Evolutionary conservation across 1,140 invertebrate species (phyloP).

Genomic region (Choristoneura fumiferana): DNA sequence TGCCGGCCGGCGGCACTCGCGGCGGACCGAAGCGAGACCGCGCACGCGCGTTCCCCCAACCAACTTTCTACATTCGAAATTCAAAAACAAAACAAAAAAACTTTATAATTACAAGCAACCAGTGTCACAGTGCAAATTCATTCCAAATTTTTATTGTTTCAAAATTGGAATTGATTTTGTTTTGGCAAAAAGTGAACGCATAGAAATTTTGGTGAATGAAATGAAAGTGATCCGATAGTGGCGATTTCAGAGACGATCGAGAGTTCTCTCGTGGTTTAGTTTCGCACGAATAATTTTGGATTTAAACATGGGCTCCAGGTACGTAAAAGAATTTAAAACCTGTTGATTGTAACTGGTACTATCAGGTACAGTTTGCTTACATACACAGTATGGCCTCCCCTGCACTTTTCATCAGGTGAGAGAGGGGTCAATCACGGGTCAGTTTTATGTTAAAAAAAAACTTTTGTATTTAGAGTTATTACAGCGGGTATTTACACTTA

Average conservation of each 20-base stretch:
- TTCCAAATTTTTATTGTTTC: not conserved
- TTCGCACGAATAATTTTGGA: not conserved
- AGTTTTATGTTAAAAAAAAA: too few relatives aligned
- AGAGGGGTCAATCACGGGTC: too few relatives aligned
- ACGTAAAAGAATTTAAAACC: not conserved
- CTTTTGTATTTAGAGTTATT: too few relatives aligned
- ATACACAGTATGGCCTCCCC: too few relatives aligned
- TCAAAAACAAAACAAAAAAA: constrained; percentile 14
- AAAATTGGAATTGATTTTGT: not conserved
- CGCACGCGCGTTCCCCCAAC: constrained; percentile 5
- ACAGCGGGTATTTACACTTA: too few relatives aligned
- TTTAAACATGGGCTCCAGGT: constrained; percentile 9
- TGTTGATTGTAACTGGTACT: too few relatives aligned
- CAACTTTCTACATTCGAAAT: constrained; percentile 17
- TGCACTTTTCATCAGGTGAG: too few relatives aligned
- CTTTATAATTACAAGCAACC: not conserved
- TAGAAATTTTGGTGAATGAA: constrained; percentile 17
- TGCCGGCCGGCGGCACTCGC: constrained; percentile 17
- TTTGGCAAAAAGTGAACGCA: constrained; percentile 13
- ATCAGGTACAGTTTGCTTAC: too few relatives aligned
- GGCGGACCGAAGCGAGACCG: constrained; percentile 4
- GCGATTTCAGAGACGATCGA: constrained; percentile 5
- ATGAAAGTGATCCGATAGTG: constrained; percentile 13
- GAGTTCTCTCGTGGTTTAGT: constrained; percentile 5
- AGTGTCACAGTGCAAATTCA: not conserved